Evolutionary conservation across 2,797 vertebrate species (phyloP).

Genomic region (Acridotheres tristis): DNA sequence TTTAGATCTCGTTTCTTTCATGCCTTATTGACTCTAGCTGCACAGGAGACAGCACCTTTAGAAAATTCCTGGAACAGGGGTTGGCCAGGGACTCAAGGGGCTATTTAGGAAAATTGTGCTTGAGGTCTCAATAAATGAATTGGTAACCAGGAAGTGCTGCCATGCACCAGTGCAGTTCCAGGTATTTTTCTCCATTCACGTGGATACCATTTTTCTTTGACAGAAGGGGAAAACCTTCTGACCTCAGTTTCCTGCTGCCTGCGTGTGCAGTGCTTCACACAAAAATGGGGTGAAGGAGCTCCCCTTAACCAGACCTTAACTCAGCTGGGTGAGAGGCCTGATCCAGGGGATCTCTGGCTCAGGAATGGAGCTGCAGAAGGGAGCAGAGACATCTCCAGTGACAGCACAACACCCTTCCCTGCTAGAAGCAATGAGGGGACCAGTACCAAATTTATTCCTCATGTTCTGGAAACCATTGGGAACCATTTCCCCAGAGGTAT

Average conservation of each 20-base stretch:
- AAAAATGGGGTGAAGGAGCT: background rate
- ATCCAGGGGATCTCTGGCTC: background rate
- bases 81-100: slow-evolving; percentile 12
- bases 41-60: slow-evolving; percentile 31
- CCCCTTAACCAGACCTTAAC: background rate
- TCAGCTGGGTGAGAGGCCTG: background rate
- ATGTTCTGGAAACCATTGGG: background rate
- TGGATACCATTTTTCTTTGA: background rate
- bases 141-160: background rate
- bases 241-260: background rate
- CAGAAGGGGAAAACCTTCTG: background rate
- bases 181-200: background rate
- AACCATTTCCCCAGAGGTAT: background rate
- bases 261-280: background rate
- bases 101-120: background rate
- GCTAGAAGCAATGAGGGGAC: background rate
- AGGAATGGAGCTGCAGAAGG: background rate
- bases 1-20: slow-evolving; percentile 45
- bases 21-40: slow-evolving; percentile 45
- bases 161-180: background rate
- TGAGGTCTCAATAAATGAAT: slow-evolving; percentile 23
- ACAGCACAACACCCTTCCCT: background rate
- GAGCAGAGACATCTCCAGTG: background rate
- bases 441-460: background rate
- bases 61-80: background rate